Evolutionary conservation across 2,888 invertebrate genomes (phyloP).

Genomic region (Lordiphosa fenestrarum): DNA sequence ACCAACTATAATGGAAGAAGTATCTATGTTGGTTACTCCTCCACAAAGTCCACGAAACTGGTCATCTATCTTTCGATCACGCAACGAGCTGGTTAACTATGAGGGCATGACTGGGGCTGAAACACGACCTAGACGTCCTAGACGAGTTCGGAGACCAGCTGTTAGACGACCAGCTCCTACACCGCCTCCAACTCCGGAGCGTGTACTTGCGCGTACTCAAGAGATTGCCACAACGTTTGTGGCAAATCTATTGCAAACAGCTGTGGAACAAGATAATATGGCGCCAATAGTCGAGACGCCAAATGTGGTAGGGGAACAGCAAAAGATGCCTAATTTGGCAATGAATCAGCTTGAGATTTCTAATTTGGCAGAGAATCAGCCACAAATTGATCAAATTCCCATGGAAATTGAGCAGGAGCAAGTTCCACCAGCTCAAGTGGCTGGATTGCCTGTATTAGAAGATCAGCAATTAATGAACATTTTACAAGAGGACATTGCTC

Average conservation of each 20-base stretch:
- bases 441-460: too few species aligned
- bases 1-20: not conserved
- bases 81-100: constrained; percentile 15
- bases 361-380: too few species aligned
- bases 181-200: not conserved
- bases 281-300: not conserved
- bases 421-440: too few species aligned
- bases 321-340: too few species aligned
- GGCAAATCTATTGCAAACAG: constrained; percentile 21
- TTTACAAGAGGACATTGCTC: too few species aligned
- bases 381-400: not conserved
- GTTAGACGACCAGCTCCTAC: not conserved
- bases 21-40: not conserved
- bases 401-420: not conserved
- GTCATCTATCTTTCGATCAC: constrained; percentile 36
- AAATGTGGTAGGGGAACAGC: not conserved
- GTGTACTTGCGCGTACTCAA: constrained; percentile 4
- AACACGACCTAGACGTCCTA: not conserved
- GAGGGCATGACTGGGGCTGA: not conserved
- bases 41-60: constrained; percentile 24
- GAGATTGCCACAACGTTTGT: constrained; percentile 30
- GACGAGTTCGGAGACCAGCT: constrained; percentile 1
- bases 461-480: too few species aligned
- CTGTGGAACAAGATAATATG: not conserved
- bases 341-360: too few species aligned